Conservation (phyloP, 2,797 vertebrate genomes). For the Brachyalestes nurse region DNA sequence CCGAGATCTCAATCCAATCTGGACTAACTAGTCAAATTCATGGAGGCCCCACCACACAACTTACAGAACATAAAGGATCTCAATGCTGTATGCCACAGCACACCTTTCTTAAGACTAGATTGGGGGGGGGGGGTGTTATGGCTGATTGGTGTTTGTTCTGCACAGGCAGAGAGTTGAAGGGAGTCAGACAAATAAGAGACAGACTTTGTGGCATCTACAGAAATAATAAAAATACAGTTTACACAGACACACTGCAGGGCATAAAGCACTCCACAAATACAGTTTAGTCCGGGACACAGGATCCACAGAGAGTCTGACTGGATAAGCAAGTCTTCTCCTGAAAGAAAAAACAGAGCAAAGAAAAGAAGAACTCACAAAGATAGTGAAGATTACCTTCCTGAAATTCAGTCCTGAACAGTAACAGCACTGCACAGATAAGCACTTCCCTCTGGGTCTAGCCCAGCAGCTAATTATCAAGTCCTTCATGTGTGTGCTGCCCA, state of each 20-base stretch:
- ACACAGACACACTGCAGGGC: constrained; percentile 5
- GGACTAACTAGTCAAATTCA: too few relatives aligned
- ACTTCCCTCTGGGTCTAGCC: neutral
- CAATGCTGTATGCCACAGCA: too few relatives aligned
- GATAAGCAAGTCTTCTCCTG: neutral
- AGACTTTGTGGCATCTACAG: neutral
- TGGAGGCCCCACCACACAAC: too few relatives aligned
- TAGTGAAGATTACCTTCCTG: neutral
- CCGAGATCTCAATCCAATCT: too few relatives aligned
- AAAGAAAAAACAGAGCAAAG: neutral
- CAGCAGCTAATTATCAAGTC: neutral
- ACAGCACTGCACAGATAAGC: neutral
- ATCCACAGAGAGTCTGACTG: neutral
- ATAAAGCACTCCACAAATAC: neutral
- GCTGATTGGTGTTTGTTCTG: neutral
- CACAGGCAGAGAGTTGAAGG: neutral
- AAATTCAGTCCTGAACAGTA: neutral
- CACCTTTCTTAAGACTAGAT: too few relatives aligned
- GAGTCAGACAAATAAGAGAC: neutral
- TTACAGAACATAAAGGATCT: too few relatives aligned
- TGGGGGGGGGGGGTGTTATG: too few relatives aligned
- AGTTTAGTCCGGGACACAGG: neutral
- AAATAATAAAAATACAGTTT: neutral
- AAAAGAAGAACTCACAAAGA: neutral
- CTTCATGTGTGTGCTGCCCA: neutral